phyloP scores from a whole-genome alignment of 2,113 vertebrate genomes.

The Elanoides forficatus region DNA sequence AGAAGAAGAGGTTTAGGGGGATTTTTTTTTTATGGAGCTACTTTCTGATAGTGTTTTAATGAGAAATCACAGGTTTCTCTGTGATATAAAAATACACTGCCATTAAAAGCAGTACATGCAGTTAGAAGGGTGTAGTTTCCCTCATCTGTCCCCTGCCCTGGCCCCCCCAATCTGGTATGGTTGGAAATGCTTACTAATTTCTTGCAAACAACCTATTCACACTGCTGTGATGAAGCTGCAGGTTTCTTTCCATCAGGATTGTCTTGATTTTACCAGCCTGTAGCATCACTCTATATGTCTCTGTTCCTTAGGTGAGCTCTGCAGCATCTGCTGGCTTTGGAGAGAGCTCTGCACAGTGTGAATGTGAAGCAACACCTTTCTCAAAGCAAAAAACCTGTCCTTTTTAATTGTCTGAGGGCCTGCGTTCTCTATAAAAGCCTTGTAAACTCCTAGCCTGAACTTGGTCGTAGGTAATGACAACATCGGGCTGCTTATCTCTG shows the following conservation, averaged over 20 bases:
- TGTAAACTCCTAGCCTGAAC: neutral
- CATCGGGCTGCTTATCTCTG: rapidly evolving
- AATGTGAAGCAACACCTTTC: neutral
- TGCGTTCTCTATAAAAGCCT: neutral
- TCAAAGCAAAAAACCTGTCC: neutral
- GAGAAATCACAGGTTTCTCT: neutral
- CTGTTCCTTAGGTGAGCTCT: neutral
- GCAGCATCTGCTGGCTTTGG: neutral
- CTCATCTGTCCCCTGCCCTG: neutral
- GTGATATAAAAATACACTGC: neutral
- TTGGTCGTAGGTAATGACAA: neutral
- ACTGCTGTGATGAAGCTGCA: neutral
- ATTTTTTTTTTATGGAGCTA: neutral
- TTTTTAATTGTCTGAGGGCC: neutral
- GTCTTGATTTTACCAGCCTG: neutral
- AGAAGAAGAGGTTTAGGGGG: neutral
- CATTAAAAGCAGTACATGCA: neutral
- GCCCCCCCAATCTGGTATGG: neutral
- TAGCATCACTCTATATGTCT: neutral
- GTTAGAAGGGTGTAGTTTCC: neutral
- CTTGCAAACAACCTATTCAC: neutral
- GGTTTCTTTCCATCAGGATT: neutral
- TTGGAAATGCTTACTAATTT: neutral
- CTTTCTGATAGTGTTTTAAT: neutral
- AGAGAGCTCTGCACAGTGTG: neutral